A percentile compares a stretch with the other conserved stretches of the same genome.
Conservation (phyloP, 2,113 vertebrate genomes). For the Prunella himalayana region DNA sequence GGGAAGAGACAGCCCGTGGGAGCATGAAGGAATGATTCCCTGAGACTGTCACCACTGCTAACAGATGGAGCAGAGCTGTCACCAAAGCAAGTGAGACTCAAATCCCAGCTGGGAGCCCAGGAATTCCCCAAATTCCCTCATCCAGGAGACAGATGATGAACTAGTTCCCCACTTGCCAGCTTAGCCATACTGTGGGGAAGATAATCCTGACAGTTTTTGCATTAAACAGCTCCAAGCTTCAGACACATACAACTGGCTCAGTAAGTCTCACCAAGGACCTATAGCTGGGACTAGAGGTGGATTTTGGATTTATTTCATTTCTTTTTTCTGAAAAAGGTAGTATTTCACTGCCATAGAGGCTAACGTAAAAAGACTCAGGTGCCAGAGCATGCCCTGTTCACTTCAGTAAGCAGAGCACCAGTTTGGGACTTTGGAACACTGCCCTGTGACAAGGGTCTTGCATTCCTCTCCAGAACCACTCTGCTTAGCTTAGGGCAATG, state of each 20-base stretch:
- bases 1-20: not conserved
- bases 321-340: not conserved
- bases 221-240: not conserved
- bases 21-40: not conserved
- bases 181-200: not conserved
- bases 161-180: not conserved
- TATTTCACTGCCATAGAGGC: not conserved
- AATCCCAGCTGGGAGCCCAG: not conserved
- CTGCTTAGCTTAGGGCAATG: not conserved
- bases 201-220: not conserved
- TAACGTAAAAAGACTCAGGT: not conserved
- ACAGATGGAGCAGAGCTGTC: not conserved
- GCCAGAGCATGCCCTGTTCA: not conserved
- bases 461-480: not conserved
- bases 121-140: not conserved
- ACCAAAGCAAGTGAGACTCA: not conserved
- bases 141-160: not conserved
- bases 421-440: not conserved
- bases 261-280: not conserved
- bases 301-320: not conserved
- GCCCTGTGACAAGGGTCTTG: not conserved
- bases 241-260: not conserved
- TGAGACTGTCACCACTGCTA: not conserved
- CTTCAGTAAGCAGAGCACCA: not conserved
- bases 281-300: not conserved